Base-by-base conservation (phyloP, 1,140 invertebrate species). In the Aphaenogaster rudis region DNA sequence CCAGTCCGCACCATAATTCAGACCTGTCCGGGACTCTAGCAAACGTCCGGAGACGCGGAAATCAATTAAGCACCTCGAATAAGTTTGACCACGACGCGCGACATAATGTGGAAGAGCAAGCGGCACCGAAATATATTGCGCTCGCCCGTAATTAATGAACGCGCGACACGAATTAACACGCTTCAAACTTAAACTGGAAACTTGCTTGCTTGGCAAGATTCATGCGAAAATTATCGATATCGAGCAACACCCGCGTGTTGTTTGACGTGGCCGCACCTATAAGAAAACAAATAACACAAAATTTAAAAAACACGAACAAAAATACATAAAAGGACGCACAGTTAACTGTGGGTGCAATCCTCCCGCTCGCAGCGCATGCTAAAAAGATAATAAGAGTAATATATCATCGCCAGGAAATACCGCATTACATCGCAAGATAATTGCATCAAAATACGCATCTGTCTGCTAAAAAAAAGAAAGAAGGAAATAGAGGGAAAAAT, bases 61-160 rank as follows among this genome's bases (percentile, higher is more conserved):
- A 76, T 84, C 80, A 84, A 84, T 84, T 84, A 84, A 76, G 54
- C 42, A 48, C 28, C 39, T 61, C 69, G n/a, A 76, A 76, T 76
- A 76, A 84, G 80, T 84, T 84, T 61, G 28, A 54, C 80, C 69
- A 61, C 77, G 52, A 74, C 52, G 67, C 28, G 39, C 17, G 52
- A 74, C 54, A 84, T 76, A 61, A 84, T 76, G n/a, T 39, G 39
- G 17, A 61, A 76, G 57, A 50, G 45, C 66, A 21, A 84, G 69
- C n/a, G n/a, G 15, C 67, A 57, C 33, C 54, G 15, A 61, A 84
- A 84, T 74, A 50, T 61, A 50, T 50, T 11, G 52, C 45, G 61
- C 48, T n/a, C 11, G 17, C 33, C 36, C 39, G 69, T 84, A 84
- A 84, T 84, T 84, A 84, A 84, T 76, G 54, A 84, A 74, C 54